A percentile compares a stretch with the other conserved stretches of the same genome.
Evolutionary conservation across 2,888 invertebrate genomes (phyloP).

Genomic region (Geophilus truncorum): DNA sequence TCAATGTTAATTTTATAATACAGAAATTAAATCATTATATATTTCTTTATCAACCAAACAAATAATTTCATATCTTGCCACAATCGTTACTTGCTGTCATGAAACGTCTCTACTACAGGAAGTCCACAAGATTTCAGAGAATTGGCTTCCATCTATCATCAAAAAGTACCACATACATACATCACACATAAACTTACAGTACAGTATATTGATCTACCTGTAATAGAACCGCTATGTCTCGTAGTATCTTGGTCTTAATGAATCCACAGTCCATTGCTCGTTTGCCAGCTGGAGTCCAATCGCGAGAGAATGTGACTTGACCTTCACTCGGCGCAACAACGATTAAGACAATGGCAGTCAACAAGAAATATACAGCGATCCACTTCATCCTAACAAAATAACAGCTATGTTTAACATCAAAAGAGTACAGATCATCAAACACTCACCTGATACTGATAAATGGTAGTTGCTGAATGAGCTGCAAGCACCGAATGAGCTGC

Average conservation of each 20-base stretch:
- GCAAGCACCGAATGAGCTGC: not conserved
- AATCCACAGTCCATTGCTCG: slow-evolving; percentile 3
- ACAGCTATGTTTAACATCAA: not conserved
- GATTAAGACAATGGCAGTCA: not conserved
- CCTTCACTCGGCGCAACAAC: not conserved
- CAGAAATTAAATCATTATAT: not conserved
- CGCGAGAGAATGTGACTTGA: slow-evolving; percentile 35
- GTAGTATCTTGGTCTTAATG: not conserved
- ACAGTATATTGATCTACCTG: not conserved
- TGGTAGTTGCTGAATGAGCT: not conserved
- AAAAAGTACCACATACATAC: no score
- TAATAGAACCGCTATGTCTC: not conserved
- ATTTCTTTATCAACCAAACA: not conserved
- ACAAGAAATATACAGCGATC: not conserved
- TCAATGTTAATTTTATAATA: no score
- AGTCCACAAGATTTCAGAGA: not conserved
- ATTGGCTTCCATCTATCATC: not conserved
- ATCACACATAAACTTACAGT: no score
- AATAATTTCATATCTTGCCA: not conserved
- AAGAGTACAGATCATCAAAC: no score
- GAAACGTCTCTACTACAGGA: not conserved
- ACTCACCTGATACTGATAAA: not conserved
- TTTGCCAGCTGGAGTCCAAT: slow-evolving; percentile 36
- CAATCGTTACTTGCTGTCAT: not conserved
- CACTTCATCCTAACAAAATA: not conserved